Evolutionary conservation across 2,113 vertebrate genomes (phyloP).

Genomic region (Falco punctatus): DNA sequence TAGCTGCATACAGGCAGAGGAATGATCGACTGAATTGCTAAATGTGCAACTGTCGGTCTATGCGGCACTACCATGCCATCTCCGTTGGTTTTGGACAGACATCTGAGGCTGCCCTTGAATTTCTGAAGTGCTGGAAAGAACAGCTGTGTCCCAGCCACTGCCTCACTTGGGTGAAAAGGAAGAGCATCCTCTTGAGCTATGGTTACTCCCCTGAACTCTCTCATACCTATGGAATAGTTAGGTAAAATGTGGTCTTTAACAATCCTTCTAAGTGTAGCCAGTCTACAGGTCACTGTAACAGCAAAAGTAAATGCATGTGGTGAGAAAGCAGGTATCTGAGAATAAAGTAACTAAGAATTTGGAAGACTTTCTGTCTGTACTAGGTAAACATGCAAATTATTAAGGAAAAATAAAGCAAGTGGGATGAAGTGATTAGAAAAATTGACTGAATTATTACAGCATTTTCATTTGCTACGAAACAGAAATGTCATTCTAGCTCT

Average conservation of each 20-base stretch:
- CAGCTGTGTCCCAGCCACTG: background rate
- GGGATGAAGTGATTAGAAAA: background rate
- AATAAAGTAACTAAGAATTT: background rate
- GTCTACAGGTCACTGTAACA: background rate
- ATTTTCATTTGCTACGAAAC: background rate
- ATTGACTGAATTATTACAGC: background rate
- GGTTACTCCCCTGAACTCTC: background rate
- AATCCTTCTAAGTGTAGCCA: background rate
- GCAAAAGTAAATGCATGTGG: background rate
- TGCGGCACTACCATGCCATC: background rate
- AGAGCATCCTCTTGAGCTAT: background rate
- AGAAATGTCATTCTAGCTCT: background rate
- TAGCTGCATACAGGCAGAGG: background rate
- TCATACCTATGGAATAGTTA: background rate
- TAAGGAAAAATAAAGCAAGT: background rate
- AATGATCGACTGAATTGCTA: background rate
- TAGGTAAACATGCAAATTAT: background rate
- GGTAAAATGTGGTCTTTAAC: background rate
- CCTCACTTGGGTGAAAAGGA: background rate
- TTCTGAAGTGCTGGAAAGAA: background rate
- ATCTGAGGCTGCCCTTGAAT: background rate
- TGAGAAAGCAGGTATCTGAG: rapidly evolving
- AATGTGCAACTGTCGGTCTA: background rate
- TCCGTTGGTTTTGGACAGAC: background rate
- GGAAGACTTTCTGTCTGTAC: background rate